Conservation (phyloP, 1,140 invertebrate genomes). For the Listronotus oregonensis region DNA sequence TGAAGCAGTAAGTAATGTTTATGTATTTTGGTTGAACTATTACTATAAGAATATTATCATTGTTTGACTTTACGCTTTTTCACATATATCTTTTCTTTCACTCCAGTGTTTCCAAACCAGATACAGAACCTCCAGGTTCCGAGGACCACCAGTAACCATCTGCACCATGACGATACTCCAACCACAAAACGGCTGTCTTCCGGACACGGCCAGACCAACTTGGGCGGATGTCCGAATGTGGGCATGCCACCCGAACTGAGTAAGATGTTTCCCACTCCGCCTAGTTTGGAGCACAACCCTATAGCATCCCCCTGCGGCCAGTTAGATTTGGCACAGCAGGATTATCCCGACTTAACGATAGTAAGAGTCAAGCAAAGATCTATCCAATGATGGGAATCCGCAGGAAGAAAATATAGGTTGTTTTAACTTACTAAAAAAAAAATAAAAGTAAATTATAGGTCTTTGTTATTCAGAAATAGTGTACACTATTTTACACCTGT, state of each 20-base stretch:
- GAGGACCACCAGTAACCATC: conserved; percentile 64
- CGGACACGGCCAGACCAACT: conserved; percentile 52
- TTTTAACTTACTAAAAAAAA: neutral
- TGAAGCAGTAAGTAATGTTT: conserved; percentile 63
- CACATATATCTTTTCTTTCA: conserved; percentile 18
- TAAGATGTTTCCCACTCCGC: conserved; percentile 98
- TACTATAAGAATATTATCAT: too few relatives aligned
- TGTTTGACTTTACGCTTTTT: too few relatives aligned
- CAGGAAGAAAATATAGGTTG: conserved; percentile 72
- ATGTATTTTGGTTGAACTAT: neutral
- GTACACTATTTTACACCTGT: too few relatives aligned
- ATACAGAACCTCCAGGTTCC: conserved; percentile 81
- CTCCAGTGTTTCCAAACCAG: conserved; percentile 60
- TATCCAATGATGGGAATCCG: conserved; percentile 76
- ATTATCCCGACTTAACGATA: conserved; percentile 61
- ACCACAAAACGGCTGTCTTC: conserved; percentile 53
- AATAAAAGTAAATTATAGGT: too few relatives aligned
- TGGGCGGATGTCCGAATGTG: conserved; percentile 53
- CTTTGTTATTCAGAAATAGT: too few relatives aligned
- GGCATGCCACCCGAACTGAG: conserved; percentile 83
- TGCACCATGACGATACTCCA: conserved; percentile 59
- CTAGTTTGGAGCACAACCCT: conserved; percentile 89
- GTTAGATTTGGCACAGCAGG: conserved; percentile 54
- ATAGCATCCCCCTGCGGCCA: conserved; percentile 77
- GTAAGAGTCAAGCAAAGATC: conserved; percentile 60